Conservation (phyloP, 2,113 vertebrate genomes). For the Varanus salvator region DNA sequence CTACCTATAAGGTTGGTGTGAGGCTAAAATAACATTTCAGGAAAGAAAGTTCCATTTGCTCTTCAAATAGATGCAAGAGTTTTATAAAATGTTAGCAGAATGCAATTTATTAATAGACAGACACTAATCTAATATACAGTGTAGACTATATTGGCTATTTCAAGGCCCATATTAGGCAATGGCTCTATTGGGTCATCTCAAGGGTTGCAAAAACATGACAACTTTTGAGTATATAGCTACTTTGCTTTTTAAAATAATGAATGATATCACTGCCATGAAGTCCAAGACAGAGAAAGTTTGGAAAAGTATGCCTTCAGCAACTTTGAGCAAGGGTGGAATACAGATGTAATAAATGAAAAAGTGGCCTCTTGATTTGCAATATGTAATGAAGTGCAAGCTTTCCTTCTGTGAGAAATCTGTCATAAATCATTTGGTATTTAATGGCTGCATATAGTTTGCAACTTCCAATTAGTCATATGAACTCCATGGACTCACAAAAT, state of each 20-base stretch:
- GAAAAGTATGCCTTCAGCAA: background rate
- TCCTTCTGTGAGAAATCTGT: constrained; percentile 9
- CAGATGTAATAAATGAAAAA: background rate
- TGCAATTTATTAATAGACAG: background rate
- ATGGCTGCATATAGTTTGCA: background rate
- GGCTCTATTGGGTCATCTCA: no score
- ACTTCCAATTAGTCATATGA: background rate
- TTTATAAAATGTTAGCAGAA: background rate
- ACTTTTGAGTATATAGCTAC: no score
- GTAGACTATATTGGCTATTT: background rate
- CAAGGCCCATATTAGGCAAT: background rate
- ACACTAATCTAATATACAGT: background rate
- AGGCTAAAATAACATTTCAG: background rate
- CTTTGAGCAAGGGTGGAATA: background rate
- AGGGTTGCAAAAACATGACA: no score
- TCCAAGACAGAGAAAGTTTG: background rate
- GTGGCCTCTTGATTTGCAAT: background rate
- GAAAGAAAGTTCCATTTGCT: background rate
- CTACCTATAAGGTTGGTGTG: background rate
- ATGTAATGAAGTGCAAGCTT: background rate
- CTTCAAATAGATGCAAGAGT: background rate
- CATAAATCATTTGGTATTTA: background rate
- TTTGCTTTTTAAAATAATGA: no score
- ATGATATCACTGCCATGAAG: background rate
- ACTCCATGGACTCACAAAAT: background rate